These are phyloP conservation scores for Nycticryphes semicollaris DNA, from an alignment of 2,113 vertebrate species.

Conservation along the genomic window DNA sequence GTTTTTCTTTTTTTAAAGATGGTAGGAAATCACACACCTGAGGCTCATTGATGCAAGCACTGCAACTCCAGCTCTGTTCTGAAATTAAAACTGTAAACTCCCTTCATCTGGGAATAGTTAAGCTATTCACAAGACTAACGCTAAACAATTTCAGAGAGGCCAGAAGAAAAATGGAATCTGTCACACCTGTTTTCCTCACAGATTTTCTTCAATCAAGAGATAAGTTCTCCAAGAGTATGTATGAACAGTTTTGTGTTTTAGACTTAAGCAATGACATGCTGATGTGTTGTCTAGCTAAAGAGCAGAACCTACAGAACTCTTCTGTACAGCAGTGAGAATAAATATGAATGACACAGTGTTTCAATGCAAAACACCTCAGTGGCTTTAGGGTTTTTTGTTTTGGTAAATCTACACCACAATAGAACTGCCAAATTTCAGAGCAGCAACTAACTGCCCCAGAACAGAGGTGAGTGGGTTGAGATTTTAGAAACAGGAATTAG, in stretches of 20 bases:
- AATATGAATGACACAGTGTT: not conserved
- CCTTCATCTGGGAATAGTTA: not conserved
- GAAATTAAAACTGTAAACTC: not conserved
- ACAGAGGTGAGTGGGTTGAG: not conserved
- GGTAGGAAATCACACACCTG: not conserved
- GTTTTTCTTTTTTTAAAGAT: not conserved
- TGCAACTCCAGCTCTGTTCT: not conserved
- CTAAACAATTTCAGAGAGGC: not conserved
- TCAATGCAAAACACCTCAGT: not conserved
- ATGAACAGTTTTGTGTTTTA: not conserved
- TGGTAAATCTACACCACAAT: not conserved
- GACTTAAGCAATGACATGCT: not conserved
- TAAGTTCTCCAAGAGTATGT: not conserved
- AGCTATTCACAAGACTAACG: not conserved
- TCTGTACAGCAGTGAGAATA: not conserved
- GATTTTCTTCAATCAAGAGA: not conserved
- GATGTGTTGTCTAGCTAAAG: not conserved
- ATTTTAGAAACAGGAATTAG: not conserved
- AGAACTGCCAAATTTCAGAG: not conserved
- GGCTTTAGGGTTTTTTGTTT: not conserved
- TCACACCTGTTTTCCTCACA: not conserved
- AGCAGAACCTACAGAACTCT: not conserved
- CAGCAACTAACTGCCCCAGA: not conserved
- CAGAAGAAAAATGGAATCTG: not conserved
- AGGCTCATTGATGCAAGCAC: not conserved